phyloP scores from a whole-genome alignment of 2,113 vertebrate genomes.

The Furnarius figulus region DNA sequence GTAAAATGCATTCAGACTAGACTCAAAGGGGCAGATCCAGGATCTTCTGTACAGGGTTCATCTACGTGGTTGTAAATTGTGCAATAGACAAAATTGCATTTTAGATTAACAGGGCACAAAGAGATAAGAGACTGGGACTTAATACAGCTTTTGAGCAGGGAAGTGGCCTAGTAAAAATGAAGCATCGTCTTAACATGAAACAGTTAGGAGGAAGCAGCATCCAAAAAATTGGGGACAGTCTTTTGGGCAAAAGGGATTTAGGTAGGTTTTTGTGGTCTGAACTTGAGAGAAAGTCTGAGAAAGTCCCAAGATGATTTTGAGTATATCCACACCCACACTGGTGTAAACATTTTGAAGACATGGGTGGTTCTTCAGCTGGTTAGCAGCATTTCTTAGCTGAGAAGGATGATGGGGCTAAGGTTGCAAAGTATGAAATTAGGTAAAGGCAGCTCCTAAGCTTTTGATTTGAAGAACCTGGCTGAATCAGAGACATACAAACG shows the following conservation, averaged over 20 bases:
- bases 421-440: neutral
- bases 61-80: neutral
- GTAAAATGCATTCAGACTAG: neutral
- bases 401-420: neutral
- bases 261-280: neutral
- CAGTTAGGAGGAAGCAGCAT: neutral
- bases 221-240: neutral
- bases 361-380: neutral
- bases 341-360: neutral
- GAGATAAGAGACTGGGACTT: neutral
- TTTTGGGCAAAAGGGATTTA: neutral
- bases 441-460: neutral
- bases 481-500: neutral
- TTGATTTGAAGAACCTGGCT: neutral
- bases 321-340: neutral
- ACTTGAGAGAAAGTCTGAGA: neutral
- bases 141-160: neutral
- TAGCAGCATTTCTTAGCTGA: neutral
- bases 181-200: neutral
- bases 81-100: accelerated
- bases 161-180: neutral
- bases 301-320: neutral
- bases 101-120: neutral
- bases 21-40: neutral
- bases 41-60: neutral